Percentiles rank a stretch among this genome's conserved stretches.
phyloP scores from a whole-genome alignment of 2,797 vertebrate species.

The Cryptoblepharus egeriae region DNA sequence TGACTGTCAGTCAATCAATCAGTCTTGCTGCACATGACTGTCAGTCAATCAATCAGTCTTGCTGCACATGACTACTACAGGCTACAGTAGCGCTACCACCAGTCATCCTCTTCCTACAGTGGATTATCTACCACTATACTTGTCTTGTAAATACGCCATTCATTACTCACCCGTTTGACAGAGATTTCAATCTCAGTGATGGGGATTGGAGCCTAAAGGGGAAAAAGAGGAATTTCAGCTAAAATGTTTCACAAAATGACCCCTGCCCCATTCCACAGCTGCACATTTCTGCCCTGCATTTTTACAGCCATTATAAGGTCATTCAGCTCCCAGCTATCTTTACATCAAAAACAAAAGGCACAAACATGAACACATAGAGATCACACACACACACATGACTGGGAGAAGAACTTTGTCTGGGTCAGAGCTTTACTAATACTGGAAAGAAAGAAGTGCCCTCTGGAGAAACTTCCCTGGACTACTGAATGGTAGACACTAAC shows the following conservation, averaged over 20 bases:
- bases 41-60: too few relatives aligned
- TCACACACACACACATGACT: background rate
- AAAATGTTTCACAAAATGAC: background rate
- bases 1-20: too few relatives aligned
- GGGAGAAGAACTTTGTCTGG: background rate
- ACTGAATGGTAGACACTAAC: background rate
- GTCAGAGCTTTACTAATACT: background rate
- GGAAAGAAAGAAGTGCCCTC: background rate
- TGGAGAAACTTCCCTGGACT: background rate
- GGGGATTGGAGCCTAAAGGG: slow-evolving; percentile 83
- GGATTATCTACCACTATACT: background rate
- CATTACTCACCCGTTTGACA: slow-evolving; percentile 88
- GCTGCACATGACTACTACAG: background rate
- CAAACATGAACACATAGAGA: too few relatives aligned
- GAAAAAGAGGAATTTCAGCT: background rate
- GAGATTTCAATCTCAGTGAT: slow-evolving; percentile 94
- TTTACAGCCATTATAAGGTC: background rate
- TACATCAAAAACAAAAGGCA: background rate
- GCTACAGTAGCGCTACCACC: background rate
- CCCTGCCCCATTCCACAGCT: background rate
- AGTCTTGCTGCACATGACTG: too few relatives aligned
- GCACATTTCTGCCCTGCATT: background rate
- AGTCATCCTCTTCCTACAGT: background rate
- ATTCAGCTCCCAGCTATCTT: background rate
- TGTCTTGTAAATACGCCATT: background rate